Evolutionary conservation across 2,888 invertebrate genomes (phyloP).

Genomic region (Patella depressa): DNA sequence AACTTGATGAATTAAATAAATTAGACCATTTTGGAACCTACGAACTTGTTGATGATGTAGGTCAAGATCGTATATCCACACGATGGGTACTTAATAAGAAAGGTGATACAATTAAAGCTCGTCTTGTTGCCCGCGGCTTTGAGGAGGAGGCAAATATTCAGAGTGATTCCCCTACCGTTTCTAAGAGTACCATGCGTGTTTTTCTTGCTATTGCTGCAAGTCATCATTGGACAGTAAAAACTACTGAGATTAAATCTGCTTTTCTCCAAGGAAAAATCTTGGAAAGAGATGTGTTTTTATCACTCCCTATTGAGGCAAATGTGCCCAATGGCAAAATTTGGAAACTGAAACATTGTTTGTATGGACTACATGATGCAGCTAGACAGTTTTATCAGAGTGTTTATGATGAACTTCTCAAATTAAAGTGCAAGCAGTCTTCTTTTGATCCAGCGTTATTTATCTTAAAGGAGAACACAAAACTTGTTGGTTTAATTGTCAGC

Average conservation of each 20-base stretch:
- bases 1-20: too few relatives aligned
- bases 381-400: slow-evolving; percentile 32
- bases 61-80: too few relatives aligned
- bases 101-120: too few relatives aligned
- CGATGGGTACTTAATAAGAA: too few relatives aligned
- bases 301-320: slow-evolving; percentile 26
- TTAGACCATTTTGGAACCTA: too few relatives aligned
- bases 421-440: not conserved
- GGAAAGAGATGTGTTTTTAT: slow-evolving; percentile 24
- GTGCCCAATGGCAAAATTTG: slow-evolving; percentile 19
- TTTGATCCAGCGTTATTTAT: not conserved
- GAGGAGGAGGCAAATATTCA: too few relatives aligned
- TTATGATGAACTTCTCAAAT: not conserved
- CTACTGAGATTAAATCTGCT: slow-evolving; percentile 28
- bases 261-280: slow-evolving; percentile 29
- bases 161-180: too few relatives aligned
- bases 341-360: slow-evolving; percentile 31
- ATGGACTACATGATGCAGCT: slow-evolving; percentile 31
- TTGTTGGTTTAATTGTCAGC: not conserved
- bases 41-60: too few relatives aligned
- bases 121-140: too few relatives aligned
- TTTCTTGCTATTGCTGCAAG: slow-evolving; percentile 20
- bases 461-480: not conserved
- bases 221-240: slow-evolving; percentile 25
- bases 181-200: too few relatives aligned